phyloP scores from a whole-genome alignment of 2,888 invertebrate species.

The Oasisia sp. region DNA sequence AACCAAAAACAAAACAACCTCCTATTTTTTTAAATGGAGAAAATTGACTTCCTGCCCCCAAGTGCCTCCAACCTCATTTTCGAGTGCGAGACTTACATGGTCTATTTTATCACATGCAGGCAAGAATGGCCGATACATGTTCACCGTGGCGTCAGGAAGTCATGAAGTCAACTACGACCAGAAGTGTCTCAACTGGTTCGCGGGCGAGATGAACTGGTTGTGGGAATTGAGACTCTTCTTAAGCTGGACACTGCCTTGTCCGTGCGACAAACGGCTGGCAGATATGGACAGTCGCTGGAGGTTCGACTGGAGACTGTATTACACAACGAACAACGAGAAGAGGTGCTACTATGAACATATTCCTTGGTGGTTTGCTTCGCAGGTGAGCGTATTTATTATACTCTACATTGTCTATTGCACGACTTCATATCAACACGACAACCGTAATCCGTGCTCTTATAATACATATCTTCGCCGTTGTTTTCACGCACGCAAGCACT shows the following conservation, averaged over 20 bases:
- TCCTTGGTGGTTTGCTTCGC: not conserved
- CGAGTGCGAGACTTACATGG: not conserved
- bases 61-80: not conserved
- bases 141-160: not conserved
- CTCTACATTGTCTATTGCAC: too few relatives aligned
- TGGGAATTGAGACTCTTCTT: not conserved
- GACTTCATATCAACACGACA: too few relatives aligned
- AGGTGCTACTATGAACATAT: not conserved
- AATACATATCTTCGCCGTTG: too few relatives aligned
- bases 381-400: not conserved
- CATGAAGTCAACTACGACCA: constrained; percentile 20
- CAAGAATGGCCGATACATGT: not conserved
- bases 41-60: too few relatives aligned
- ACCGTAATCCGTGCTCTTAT: too few relatives aligned
- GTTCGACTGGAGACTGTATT: not conserved
- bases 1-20: too few relatives aligned
- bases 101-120: not conserved
- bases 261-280: not conserved
- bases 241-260: not conserved
- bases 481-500: too few relatives aligned
- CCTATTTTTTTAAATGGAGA: too few relatives aligned
- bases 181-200: constrained; percentile 19
- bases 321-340: not conserved
- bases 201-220: not conserved
- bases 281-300: not conserved